Conservation (phyloP, 2,888 invertebrate genomes). For the Aquatica leii region DNA sequence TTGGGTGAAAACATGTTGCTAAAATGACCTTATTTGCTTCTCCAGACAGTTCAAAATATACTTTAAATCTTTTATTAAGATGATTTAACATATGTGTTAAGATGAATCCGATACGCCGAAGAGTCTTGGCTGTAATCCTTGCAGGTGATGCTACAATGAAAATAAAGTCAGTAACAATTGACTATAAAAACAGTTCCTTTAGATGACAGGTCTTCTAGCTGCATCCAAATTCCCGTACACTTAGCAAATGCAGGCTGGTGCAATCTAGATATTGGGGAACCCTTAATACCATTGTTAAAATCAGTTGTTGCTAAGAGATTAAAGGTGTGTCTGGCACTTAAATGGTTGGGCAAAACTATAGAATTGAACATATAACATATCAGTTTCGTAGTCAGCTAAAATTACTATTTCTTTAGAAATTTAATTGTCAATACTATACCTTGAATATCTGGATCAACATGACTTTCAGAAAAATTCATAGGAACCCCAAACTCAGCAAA, state of each 20-base stretch:
- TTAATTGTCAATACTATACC: not conserved
- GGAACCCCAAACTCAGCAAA: not conserved
- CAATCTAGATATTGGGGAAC: not conserved
- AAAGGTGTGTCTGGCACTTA: not conserved
- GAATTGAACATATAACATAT: no score
- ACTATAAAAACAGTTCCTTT: not conserved
- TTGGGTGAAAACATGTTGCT: no score
- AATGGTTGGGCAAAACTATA: not conserved
- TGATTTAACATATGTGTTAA: not conserved
- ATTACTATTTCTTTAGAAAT: no score
- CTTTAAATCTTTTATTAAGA: not conserved
- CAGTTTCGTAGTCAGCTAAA: no score
- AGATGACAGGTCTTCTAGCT: not conserved
- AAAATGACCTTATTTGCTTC: not conserved
- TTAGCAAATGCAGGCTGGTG: not conserved
- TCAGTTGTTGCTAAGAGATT: conserved; percentile 2
- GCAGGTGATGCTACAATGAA: not conserved
- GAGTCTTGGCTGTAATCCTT: not conserved
- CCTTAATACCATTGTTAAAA: not conserved
- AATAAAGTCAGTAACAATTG: conserved; percentile 7
- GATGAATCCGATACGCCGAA: not conserved
- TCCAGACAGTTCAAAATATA: not conserved
- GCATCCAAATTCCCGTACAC: not conserved
- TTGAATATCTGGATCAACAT: not conserved
- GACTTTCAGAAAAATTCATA: not conserved